phyloP scores from a whole-genome alignment of 2,888 invertebrate genomes.

The Galerucella pusilla region DNA sequence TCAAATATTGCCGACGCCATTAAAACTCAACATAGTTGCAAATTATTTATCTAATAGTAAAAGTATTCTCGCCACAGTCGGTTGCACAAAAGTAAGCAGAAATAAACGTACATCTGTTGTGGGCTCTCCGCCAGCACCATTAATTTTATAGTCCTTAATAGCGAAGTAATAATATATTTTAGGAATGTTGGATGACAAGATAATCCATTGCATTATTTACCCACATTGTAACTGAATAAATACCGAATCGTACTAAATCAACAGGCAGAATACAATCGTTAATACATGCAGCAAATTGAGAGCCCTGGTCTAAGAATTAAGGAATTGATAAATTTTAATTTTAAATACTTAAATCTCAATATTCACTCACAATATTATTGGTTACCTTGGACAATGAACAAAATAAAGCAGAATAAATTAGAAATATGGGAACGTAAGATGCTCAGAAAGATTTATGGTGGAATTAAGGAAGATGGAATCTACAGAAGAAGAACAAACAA shows the following conservation, averaged over 20 bases:
- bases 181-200: conserved; percentile 8
- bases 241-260: neutral
- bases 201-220: conserved; percentile 16
- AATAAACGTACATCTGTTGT: conserved; percentile 32
- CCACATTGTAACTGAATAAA: conserved; percentile 14
- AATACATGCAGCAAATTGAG: neutral
- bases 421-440: too few species aligned
- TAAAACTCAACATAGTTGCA: conserved; percentile 29
- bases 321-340: neutral
- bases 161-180: conserved; percentile 15
- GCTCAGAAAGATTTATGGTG: too few species aligned
- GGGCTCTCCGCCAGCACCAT: conserved; percentile 29
- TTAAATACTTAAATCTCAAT: neutral
- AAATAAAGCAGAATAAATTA: too few species aligned
- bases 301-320: neutral
- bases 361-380: too few species aligned
- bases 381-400: too few species aligned
- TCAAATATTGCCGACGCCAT: conserved; percentile 7
- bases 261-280: neutral
- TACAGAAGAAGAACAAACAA: too few species aligned
- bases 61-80: conserved; percentile 26
- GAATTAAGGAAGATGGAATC: too few species aligned
- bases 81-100: conserved; percentile 30
- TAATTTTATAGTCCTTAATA: conserved; percentile 24
- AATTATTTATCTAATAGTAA: conserved; percentile 25